These are phyloP conservation scores for rat (Rattus norvegicus) DNA, from an alignment of 2,113 vertebrate species.

Conservation along the genomic window DNA sequence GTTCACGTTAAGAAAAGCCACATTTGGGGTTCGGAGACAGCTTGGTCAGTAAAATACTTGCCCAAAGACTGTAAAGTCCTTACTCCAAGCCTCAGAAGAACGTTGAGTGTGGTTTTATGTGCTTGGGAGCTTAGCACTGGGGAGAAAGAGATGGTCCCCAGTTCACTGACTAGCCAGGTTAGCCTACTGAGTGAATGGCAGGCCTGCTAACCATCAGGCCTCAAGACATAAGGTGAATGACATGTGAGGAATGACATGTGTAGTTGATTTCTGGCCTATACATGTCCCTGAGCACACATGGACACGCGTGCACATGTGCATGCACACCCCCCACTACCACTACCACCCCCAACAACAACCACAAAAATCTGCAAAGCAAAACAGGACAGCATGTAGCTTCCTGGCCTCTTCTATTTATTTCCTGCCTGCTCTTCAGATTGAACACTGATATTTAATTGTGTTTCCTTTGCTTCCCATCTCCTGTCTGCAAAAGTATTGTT, in stretches of 20 bases:
- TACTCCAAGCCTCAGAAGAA: not conserved
- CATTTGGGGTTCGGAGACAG: not conserved
- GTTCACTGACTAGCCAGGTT: not conserved
- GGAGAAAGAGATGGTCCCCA: too few species aligned
- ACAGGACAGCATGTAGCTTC: not conserved
- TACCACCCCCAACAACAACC: not conserved
- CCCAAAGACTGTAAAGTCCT: not conserved
- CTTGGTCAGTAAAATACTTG: not conserved
- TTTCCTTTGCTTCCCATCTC: not conserved
- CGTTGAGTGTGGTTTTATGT: too few species aligned
- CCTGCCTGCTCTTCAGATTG: not conserved
- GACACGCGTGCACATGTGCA: not conserved
- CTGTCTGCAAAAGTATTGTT: not conserved
- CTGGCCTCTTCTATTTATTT: not conserved
- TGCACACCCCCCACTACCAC: not conserved
- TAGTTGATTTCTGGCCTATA: not conserved
- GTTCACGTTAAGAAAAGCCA: not conserved
- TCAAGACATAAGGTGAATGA: not conserved
- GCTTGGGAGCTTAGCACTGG: not conserved
- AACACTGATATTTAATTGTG: not conserved
- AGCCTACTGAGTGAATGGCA: too few species aligned
- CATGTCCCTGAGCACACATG: not conserved
- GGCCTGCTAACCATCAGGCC: not conserved
- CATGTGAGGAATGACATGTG: too few species aligned
- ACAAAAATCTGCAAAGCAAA: not conserved